A percentile compares a stretch with the other conserved stretches of the same genome.
Evolutionary conservation across 1,140 invertebrate genomes (phyloP).

Genomic region (Cyclina sinensis): DNA sequence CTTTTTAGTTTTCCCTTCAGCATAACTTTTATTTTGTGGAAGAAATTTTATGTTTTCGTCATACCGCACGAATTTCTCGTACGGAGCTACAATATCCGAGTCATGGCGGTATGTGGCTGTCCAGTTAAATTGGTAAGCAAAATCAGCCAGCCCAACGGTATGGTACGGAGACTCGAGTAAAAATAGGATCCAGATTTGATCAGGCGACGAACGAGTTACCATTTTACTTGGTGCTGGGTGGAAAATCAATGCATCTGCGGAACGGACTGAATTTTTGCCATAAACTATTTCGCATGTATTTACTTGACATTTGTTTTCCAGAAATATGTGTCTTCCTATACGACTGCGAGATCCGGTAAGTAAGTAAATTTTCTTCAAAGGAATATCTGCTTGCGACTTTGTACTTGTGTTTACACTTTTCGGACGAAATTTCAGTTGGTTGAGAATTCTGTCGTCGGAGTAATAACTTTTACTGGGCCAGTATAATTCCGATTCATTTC

Average conservation of each 20-base stretch:
- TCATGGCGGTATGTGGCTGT: constrained; percentile 94
- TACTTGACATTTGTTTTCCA: constrained; percentile 72
- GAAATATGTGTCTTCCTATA: constrained; percentile 55
- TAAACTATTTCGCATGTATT: constrained; percentile 70
- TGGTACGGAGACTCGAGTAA: constrained; percentile 92
- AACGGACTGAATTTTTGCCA: not conserved
- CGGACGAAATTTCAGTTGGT: constrained; percentile 74
- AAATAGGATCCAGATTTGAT: constrained; percentile 88
- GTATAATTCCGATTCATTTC: not conserved
- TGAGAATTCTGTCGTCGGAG: constrained; percentile 74
- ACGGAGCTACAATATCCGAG: constrained; percentile 97
- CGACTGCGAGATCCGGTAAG: constrained; percentile 49
- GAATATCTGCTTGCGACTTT: constrained; percentile 19
- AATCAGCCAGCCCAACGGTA: constrained; percentile 89
- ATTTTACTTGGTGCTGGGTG: constrained; percentile 32
- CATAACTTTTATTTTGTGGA: constrained; percentile 81
- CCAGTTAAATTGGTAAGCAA: constrained; percentile 94
- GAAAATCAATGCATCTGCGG: constrained; percentile 72
- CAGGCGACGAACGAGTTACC: constrained; percentile 6
- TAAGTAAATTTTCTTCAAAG: constrained; percentile 76
- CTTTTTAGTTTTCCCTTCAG: constrained; percentile 83
- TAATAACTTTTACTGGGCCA: constrained; percentile 68
- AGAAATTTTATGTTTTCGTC: constrained; percentile 71
- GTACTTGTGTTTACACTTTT: not conserved
- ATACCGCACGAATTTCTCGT: constrained; percentile 91